Conservation (phyloP, 2,113 vertebrate genomes). For the Sturnus vulgaris region DNA sequence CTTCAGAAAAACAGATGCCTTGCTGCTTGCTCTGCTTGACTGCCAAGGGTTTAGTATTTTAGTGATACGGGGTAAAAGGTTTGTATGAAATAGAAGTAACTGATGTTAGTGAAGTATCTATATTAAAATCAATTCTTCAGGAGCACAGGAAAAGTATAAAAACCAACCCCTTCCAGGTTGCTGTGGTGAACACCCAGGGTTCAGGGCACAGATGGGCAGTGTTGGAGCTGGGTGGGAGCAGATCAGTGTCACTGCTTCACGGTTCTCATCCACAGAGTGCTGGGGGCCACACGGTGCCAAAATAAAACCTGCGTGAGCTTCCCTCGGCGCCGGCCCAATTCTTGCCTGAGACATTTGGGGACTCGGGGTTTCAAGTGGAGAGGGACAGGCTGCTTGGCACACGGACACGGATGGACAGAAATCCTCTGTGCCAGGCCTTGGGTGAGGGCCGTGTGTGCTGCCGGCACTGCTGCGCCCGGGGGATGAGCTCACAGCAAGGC, state of each 20-base stretch:
- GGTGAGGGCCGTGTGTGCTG: background rate
- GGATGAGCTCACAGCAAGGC: background rate
- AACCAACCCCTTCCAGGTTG: background rate
- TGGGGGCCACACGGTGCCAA: background rate
- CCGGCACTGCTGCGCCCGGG: background rate
- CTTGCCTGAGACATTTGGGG: background rate
- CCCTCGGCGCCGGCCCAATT: background rate
- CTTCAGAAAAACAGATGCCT: background rate
- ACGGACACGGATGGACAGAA: background rate
- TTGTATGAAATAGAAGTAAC: background rate
- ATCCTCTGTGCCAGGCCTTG: background rate
- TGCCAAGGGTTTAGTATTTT: background rate
- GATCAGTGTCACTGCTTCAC: background rate
- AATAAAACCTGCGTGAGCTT: background rate
- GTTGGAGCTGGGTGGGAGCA: background rate
- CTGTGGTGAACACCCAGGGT: background rate
- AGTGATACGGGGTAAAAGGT: background rate
- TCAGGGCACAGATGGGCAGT: conserved; percentile 23
- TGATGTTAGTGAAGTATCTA: background rate
- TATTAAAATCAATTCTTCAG: background rate
- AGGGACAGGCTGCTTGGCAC: conserved; percentile 39
- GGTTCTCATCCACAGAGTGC: background rate
- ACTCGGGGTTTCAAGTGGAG: background rate
- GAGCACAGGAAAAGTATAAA: background rate
- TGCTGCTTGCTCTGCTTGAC: background rate